Evolutionary conservation across 2,797 vertebrate species (phyloP).

Genomic region (Microctenopoma lineatum): DNA sequence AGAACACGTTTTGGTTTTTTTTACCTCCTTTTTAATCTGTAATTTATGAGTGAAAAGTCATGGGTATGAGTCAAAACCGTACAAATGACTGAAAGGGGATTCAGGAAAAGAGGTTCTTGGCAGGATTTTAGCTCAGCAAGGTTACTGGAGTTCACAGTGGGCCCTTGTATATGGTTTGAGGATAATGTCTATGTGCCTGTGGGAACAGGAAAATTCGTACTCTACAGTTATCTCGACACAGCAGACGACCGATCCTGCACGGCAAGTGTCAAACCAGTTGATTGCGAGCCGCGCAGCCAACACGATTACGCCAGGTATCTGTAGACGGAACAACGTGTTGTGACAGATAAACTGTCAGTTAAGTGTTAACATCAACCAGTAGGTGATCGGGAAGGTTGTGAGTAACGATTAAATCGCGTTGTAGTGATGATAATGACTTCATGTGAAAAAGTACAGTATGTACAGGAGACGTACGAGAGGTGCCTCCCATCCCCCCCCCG

Average conservation of each 20-base stretch:
- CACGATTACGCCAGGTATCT: conserved; percentile 14
- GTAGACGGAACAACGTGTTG: conserved; percentile 30
- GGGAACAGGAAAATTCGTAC: conserved; percentile 16
- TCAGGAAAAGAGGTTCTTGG: background rate
- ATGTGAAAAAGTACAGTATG: background rate
- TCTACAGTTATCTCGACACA: conserved; percentile 8
- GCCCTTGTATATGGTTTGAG: conserved; percentile 9
- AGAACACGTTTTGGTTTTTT: background rate
- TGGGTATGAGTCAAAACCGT: conserved; percentile 9
- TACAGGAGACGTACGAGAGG: background rate
- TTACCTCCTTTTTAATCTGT: conserved; percentile 5
- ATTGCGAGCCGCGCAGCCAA: conserved; percentile 36
- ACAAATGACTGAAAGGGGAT: conserved; percentile 10
- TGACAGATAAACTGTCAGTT: conserved; percentile 34
- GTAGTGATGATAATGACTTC: conserved; percentile 6
- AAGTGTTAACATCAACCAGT: conserved; percentile 44
- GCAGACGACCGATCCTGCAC: conserved; percentile 11
- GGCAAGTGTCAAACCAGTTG: conserved; percentile 37
- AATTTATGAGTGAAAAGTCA: background rate
- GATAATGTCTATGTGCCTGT: conserved; percentile 8
- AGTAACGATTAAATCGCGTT: conserved; percentile 27
- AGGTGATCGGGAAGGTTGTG: conserved; percentile 13
- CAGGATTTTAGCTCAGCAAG: background rate
- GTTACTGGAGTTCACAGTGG: conserved; percentile 22
- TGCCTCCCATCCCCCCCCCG: background rate